A percentile compares a stretch with the other conserved stretches of the same genome.
Conservation (phyloP, 1,140 invertebrate genomes). For the Drosophila subpulchrella region DNA sequence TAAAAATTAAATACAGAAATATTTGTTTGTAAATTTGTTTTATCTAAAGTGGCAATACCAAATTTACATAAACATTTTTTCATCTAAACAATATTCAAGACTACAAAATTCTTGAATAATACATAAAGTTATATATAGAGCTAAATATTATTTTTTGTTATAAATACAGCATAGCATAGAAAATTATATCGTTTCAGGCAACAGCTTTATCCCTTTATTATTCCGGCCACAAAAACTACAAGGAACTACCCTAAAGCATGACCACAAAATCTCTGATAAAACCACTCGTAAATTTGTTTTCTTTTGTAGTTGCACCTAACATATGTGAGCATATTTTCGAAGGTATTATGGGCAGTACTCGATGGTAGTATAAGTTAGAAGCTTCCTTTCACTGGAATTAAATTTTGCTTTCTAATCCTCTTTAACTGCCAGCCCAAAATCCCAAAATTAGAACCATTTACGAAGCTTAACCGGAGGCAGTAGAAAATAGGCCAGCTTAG, state of each 20-base stretch:
- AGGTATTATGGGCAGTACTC: slow-evolving; percentile 1
- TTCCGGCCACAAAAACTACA: background rate
- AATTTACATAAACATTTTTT: too few relatives aligned
- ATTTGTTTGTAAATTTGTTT: too few relatives aligned
- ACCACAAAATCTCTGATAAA: background rate
- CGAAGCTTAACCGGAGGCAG: background rate
- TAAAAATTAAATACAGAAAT: too few relatives aligned
- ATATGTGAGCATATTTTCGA: slow-evolving; percentile 22
- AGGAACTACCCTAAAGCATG: background rate
- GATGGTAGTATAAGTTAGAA: background rate
- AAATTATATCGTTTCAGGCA: too few relatives aligned
- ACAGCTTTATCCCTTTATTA: slow-evolving; percentile 2
- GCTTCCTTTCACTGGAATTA: background rate
- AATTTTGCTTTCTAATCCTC: slow-evolving; percentile 5
- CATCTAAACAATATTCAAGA: too few relatives aligned
- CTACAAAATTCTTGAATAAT: too few relatives aligned
- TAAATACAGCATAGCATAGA: background rate
- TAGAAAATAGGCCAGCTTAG: slow-evolving; percentile 24
- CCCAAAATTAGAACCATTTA: slow-evolving; percentile 7
- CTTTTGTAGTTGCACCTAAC: background rate
- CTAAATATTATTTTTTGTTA: too few relatives aligned
- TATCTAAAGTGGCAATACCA: too few relatives aligned
- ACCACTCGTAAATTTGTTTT: slow-evolving; percentile 2
- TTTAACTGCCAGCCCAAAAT: slow-evolving; percentile 1
- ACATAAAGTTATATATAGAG: too few relatives aligned